Evolutionary conservation across 2,113 vertebrate genomes (phyloP).

Genomic region (Microcebus tavaratra): DNA sequence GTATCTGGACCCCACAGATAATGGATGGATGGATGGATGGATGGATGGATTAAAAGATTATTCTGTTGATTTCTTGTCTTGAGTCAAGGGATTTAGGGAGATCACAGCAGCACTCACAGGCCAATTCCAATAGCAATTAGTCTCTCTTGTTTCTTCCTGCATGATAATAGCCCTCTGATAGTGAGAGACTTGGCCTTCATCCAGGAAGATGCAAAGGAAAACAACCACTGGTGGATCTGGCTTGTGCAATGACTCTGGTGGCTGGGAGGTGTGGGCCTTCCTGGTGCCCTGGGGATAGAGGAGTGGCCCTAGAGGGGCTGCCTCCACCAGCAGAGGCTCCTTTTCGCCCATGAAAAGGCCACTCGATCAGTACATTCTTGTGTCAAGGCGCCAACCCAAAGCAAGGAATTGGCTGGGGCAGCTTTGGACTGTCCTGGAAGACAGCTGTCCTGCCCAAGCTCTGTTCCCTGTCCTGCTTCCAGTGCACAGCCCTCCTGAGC

Average conservation of each 20-base stretch:
- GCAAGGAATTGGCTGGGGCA: neutral
- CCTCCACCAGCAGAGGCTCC: neutral
- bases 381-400: neutral
- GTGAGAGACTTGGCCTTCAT: neutral
- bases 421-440: neutral
- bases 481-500: neutral
- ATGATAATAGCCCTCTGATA: conserved; percentile 17
- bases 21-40: neutral
- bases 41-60: neutral
- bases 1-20: neutral
- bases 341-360: neutral
- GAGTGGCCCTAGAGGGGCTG: neutral
- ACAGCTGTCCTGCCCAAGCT: neutral
- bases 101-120: neutral
- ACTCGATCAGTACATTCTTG: neutral
- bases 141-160: neutral
- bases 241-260: neutral
- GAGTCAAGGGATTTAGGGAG: neutral
- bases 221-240: neutral
- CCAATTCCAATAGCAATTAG: neutral
- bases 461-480: neutral
- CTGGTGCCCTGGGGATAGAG: neutral
- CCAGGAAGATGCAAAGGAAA: conserved; percentile 25
- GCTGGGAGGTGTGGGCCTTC: neutral
- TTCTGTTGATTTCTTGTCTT: neutral